Evolutionary conservation across 2,888 invertebrate species (phyloP).

Genomic region (Aquatica leii): DNA sequence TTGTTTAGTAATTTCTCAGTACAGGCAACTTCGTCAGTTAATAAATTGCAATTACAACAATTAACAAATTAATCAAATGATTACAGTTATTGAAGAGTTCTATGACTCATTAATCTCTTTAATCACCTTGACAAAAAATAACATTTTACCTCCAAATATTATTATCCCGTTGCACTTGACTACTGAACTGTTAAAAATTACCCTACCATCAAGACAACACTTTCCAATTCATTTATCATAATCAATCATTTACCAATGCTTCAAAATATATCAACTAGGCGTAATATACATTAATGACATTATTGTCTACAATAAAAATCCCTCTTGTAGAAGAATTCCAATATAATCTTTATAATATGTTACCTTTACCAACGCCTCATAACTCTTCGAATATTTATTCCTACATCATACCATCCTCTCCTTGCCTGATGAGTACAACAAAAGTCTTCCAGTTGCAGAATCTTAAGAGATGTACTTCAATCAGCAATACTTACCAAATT

Average conservation of each 20-base stretch:
- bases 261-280: background rate
- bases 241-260: background rate
- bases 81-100: background rate
- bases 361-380: background rate
- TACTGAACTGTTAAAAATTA: background rate
- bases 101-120: background rate
- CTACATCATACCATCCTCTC: background rate
- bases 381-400: background rate
- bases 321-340: background rate
- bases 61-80: background rate
- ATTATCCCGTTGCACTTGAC: background rate
- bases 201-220: background rate
- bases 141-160: background rate
- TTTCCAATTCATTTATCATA: background rate
- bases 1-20: background rate
- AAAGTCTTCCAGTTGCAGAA: background rate
- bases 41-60: background rate
- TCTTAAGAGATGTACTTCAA: background rate
- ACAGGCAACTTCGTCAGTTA: background rate
- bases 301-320: background rate
- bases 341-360: background rate
- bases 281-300: background rate
- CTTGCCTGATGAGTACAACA: constrained; percentile 6
- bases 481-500: background rate
- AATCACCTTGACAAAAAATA: background rate